Evolutionary conservation across 2,888 invertebrate genomes (phyloP), one percentile per base, ranked within the genome.

Genomic region (Drosophila mimetica): DNA sequence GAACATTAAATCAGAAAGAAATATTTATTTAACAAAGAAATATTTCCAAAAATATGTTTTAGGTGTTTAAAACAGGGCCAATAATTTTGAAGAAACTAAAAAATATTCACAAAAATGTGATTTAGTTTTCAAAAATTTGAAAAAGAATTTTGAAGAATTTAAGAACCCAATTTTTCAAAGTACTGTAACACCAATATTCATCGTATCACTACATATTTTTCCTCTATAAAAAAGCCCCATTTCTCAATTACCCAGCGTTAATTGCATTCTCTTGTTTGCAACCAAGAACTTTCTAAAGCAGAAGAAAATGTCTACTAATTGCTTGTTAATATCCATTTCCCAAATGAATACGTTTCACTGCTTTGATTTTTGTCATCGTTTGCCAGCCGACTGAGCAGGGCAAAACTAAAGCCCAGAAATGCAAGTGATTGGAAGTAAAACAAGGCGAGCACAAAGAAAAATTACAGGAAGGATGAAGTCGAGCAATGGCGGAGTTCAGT

Each of bases 251-350:
- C 7, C 53, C 61, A 63, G 65, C 71, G 67, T 74, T 80, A 74
- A 74, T 71, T 81, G 63, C 65, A 63, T 70, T 67, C 76, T 53
- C 73, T 70, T 76, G 67, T 75, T 51, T 47, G 47, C 18, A n/a
- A 25, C 9, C 25, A 50, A 55, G 42, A 71, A 58, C 20, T 18
- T 37, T 25, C 14, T 14, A 14, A 44, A 39, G 34, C 51, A 50
- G 18, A 41, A 28, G 25, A 16, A 44, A 25, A 16, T 16, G 51
- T 53, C 37, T 72, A 52, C 81, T 84, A 86, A 82, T 86, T 82
- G 84, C 76, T 75, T 71, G 76, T 75, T 81, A 78, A 86, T 83
- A 86, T 74, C 69, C 63, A 75, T 83, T 86, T 81, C 76, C 78
- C 84, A 83, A 83, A 66, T 78, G 76, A 82, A 76, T 81, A 72